Evolutionary conservation across 1,140 invertebrate species (phyloP).

Genomic region (Megalopta genalis): DNA sequence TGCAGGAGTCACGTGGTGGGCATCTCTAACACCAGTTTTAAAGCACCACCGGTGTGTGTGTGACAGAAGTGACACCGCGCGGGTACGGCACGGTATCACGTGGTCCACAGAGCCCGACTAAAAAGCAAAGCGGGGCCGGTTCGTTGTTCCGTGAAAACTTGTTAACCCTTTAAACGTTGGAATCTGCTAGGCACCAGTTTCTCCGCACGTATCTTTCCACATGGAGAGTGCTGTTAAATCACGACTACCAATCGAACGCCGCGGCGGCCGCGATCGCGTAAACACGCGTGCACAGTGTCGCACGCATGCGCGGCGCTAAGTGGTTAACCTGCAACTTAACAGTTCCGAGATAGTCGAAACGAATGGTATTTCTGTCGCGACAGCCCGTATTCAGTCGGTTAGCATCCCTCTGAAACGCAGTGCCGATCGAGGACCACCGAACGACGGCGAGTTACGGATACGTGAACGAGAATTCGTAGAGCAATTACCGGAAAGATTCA

Average conservation of each 20-base stretch:
- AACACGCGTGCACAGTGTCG: background rate
- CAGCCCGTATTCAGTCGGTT: too few species aligned
- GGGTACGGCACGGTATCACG: background rate
- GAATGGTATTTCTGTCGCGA: constrained; percentile 4
- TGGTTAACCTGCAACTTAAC: constrained; percentile 25
- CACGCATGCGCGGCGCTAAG: constrained; percentile 26
- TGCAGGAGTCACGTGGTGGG: background rate
- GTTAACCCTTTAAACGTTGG: background rate
- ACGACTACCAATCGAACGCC: constrained; percentile 3
- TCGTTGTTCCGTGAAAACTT: background rate
- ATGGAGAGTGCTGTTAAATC: constrained; percentile 11
- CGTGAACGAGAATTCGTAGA: too few species aligned
- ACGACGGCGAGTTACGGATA: too few species aligned
- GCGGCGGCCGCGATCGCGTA: constrained; percentile 9
- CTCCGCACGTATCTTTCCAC: background rate
- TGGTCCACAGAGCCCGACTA: background rate
- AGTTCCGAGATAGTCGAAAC: constrained; percentile 4
- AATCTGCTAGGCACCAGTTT: background rate
- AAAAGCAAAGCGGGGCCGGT: background rate
- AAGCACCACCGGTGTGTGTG: background rate
- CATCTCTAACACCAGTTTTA: background rate
- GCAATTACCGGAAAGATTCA: too few species aligned
- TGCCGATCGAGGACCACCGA: too few species aligned
- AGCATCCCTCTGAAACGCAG: too few species aligned
- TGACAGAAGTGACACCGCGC: background rate